A percentile compares a stretch with the other conserved stretches of the same genome.
Conservation (phyloP, 2,113 vertebrate genomes). For the Mus spicilegus region DNA sequence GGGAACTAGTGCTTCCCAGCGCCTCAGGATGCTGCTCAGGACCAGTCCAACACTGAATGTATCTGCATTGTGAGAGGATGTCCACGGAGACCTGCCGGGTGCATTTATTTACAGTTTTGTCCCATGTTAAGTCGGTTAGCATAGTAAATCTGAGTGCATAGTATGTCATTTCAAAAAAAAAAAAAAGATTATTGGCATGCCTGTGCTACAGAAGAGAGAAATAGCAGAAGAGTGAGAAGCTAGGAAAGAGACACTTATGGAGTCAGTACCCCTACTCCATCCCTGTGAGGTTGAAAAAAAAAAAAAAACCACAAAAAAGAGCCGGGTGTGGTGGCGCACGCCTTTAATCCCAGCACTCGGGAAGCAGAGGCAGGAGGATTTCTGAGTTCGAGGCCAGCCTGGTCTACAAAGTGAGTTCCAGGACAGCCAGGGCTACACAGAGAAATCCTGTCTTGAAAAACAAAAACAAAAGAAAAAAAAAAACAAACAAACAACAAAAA, state of each 20-base stretch:
- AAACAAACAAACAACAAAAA: too few relatives aligned
- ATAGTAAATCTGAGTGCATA: conserved; percentile 90
- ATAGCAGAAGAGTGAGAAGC: neutral
- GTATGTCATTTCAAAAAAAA: conserved; percentile 89
- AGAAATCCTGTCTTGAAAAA: too few relatives aligned
- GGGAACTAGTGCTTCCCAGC: conserved; percentile 88
- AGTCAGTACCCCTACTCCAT: neutral
- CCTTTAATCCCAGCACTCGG: too few relatives aligned
- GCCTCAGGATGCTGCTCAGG: conserved; percentile 97
- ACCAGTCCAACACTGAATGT: conserved; percentile 99
- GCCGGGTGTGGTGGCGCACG: too few relatives aligned
- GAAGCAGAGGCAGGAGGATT: too few relatives aligned
- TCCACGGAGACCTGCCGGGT: conserved; percentile 90
- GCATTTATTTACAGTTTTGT: conserved; percentile 93
- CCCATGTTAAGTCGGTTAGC: conserved; percentile 91
- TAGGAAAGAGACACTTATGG: neutral
- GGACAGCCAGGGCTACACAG: too few relatives aligned
- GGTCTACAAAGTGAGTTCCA: too few relatives aligned
- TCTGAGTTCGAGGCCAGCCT: too few relatives aligned
- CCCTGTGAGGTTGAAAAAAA: neutral
- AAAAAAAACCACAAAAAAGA: neutral
- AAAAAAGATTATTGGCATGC: neutral
- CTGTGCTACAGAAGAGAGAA: neutral
- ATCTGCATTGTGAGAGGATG: conserved; percentile 98
- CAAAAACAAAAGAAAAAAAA: too few relatives aligned